These are phyloP conservation scores for Helarctos malayanus DNA, from an alignment of 2,797 vertebrate species.

Conservation along the genomic window DNA sequence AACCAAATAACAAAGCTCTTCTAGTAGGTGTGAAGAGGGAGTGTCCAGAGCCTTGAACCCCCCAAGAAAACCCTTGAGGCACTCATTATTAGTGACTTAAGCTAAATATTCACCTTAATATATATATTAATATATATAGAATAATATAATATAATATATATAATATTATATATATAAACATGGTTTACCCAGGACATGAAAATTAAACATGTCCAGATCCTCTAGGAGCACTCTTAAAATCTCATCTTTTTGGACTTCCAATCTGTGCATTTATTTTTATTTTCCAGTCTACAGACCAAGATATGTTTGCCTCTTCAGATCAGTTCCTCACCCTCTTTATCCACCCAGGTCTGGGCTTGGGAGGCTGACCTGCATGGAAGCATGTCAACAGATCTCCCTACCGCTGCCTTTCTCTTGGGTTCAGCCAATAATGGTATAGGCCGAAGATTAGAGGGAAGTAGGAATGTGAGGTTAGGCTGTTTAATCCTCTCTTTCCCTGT, in stretches of 20 bases:
- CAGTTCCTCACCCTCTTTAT: not conserved
- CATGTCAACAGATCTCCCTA: not conserved
- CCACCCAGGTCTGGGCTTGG: not conserved
- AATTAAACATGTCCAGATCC: not conserved
- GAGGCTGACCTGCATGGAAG: not conserved
- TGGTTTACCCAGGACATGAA: not conserved
- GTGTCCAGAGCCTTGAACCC: not conserved
- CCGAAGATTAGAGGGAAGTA: not conserved
- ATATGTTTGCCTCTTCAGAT: not conserved
- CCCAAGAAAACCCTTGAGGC: not conserved
- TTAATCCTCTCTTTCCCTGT: not conserved
- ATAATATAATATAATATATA: too few species aligned
- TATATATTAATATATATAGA: not conserved
- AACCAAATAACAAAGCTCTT: not conserved
- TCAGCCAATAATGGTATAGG: not conserved
- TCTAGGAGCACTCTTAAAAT: not conserved
- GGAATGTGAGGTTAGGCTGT: not conserved
- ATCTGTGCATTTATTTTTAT: constrained; percentile 9
- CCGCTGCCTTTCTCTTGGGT: not conserved
- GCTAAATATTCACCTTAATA: constrained; percentile 22
- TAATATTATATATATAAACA: not conserved
- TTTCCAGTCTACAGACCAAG: constrained; percentile 13
- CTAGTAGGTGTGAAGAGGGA: not conserved
- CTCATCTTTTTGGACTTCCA: not conserved
- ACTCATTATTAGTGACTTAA: not conserved